phyloP scores from a whole-genome alignment of 2,888 invertebrate species.

The Melinopterus prodromus region DNA sequence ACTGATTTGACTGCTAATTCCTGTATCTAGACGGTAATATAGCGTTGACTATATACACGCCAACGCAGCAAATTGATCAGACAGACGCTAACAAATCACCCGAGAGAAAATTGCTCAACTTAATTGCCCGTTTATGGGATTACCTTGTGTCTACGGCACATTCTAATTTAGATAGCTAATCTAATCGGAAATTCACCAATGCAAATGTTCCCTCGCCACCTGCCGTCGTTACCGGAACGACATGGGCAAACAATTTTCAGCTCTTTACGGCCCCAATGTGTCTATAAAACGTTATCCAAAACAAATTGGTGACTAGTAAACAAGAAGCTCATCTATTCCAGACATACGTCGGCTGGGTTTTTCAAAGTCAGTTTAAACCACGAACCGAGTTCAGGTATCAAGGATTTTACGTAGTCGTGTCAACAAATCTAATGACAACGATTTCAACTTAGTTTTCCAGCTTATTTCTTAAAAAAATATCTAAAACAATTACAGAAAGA shows the following conservation, averaged over 20 bases:
- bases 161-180: neutral
- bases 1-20: too few species aligned
- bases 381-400: too few species aligned
- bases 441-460: too few species aligned
- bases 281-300: neutral
- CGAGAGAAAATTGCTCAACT: neutral
- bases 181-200: neutral
- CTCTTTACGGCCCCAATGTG: neutral
- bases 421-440: too few species aligned
- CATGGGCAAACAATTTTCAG: neutral
- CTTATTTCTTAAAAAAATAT: too few species aligned
- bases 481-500: too few species aligned
- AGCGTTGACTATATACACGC: neutral
- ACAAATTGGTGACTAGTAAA: too few species aligned
- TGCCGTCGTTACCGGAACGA: neutral
- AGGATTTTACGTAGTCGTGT: too few species aligned
- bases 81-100: neutral
- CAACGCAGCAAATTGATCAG: neutral
- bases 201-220: neutral
- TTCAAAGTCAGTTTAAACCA: too few species aligned
- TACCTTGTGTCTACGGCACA: neutral
- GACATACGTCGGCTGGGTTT: too few species aligned
- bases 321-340: too few species aligned
- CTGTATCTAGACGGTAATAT: too few species aligned
- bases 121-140: neutral